phyloP scores from a whole-genome alignment of 2,888 invertebrate genomes.

The Zaprionus lineosus region DNA sequence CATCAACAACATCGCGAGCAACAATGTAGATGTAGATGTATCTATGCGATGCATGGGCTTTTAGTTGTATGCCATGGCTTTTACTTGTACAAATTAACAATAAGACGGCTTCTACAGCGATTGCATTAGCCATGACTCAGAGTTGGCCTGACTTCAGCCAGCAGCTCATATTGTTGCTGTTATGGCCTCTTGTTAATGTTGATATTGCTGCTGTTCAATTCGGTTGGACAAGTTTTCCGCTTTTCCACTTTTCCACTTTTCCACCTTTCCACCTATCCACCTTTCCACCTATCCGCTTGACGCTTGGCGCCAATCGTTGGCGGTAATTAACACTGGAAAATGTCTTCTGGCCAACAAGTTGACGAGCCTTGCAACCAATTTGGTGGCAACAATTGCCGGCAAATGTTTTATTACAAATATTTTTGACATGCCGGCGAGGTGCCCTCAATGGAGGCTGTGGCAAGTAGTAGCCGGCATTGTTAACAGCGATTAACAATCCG shows the following conservation, averaged over 20 bases:
- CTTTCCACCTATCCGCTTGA: no score
- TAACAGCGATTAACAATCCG: background rate
- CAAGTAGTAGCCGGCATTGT: slow-evolving; percentile 22
- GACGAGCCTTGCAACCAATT: slow-evolving; percentile 31
- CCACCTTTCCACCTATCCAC: no score
- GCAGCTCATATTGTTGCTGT: slow-evolving; percentile 53
- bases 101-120: slow-evolving; percentile 51
- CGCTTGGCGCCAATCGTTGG: slow-evolving; percentile 64
- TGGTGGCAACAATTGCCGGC: slow-evolving; percentile 60
- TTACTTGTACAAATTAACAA: slow-evolving; percentile 73
- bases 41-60: slow-evolving; percentile 49
- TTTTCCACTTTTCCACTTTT: no score
- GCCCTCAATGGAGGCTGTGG: slow-evolving; percentile 19
- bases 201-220: slow-evolving; percentile 30
- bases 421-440: slow-evolving; percentile 56
- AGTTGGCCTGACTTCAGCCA: slow-evolving; percentile 11
- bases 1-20: slow-evolving; percentile 69
- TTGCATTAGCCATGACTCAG: slow-evolving; percentile 54
- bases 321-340: slow-evolving; percentile 62
- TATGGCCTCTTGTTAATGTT: slow-evolving; percentile 1
- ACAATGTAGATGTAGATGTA: slow-evolving; percentile 76
- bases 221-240: slow-evolving; percentile 32
- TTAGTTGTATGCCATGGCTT: slow-evolving; percentile 44
- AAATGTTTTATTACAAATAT: slow-evolving; percentile 72
- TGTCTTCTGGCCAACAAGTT: slow-evolving; percentile 42